Percentiles rank a stretch among this genome's conserved stretches.
phyloP scores from a whole-genome alignment of 2,113 vertebrate genomes.

The Seriola dumerili region DNA sequence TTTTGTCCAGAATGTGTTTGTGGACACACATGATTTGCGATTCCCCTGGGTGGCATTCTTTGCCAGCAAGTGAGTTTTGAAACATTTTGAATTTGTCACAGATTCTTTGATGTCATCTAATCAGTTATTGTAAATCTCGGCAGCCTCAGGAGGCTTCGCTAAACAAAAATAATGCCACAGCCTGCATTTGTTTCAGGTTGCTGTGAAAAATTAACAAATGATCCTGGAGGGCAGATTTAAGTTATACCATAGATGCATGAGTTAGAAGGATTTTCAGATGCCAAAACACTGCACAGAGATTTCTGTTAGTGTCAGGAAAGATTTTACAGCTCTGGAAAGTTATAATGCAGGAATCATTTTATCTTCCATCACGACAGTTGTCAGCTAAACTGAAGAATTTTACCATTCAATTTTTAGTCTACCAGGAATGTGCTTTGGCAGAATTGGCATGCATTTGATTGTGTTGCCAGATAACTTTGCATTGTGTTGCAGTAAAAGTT shows the following conservation, averaged over 20 bases:
- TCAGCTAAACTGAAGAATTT: neutral
- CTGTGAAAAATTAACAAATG: neutral
- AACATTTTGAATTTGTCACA: neutral
- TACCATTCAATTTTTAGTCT: neutral
- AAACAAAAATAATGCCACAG: neutral
- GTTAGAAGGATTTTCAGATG: neutral
- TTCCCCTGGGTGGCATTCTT: constrained; percentile 99
- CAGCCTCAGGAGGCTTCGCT: neutral
- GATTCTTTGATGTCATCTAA: neutral
- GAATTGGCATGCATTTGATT: no score
- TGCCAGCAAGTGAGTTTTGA: constrained; percentile 93
- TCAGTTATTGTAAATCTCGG: neutral
- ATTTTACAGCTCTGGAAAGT: neutral
- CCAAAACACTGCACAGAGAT: neutral
- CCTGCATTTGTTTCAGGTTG: neutral
- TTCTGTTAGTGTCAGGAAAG: neutral
- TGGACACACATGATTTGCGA: constrained; percentile 96
- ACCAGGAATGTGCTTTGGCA: neutral
- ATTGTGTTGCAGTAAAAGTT: no score
- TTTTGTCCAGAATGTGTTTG: constrained; percentile 98
- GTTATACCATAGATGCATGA: neutral
- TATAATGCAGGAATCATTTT: neutral
- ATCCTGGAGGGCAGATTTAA: neutral
- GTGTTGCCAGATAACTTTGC: no score
- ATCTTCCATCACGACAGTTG: neutral